Base-by-base conservation (phyloP, 2,888 invertebrate genomes). In the Orthonychiurus folsomi region DNA sequence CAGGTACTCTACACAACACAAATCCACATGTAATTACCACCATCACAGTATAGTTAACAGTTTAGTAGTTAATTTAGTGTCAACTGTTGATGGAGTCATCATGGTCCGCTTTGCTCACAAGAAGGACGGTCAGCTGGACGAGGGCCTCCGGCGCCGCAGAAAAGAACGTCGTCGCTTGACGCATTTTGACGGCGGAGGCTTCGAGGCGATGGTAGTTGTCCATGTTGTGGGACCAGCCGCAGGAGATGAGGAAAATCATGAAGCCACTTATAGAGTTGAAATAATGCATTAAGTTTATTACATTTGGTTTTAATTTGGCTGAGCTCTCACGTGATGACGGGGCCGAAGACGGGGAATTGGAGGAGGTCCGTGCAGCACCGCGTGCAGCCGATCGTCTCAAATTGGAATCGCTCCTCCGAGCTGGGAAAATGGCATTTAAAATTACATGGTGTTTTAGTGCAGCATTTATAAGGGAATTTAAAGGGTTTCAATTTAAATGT, bases 281-380 rank as follows among this genome's bases (percentile, higher is more conserved):
- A 26, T n/a, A 57, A 57, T n/a, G n/a, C n/a, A n/a, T n/a, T n/a
- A n/a, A n/a, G n/a, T n/a, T n/a, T 52, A 20, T 52, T 52, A 20
- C 20, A 12, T 15, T 12, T 15, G n/a, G 48, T 15, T 15, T 15
- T 47, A n/a, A n/a, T n/a, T n/a, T n/a, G n/a, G n/a, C 26, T 1
- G 27, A 23, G n/a, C 24, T 5, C 64, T 48, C 63, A 72, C 72
- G 68, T 67, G 21, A 72, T 66, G 1, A 72, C 69, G 1, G 72
- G 72, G 3, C 72, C 72, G 1, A 72, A 50, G 3, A 72, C 60
- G 3, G 72, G 72, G 47, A 69, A 63, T 60, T 72, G 72, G 24
- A 69, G 65, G 48, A 72, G 26, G 61, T 72, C 72, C 28, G 69
- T 70, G 3, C 64, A 60, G 25, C 68, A 66, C 25, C 67, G 63